A percentile compares a stretch with the other conserved stretches of the same genome.
Evolutionary conservation across 1,140 invertebrate species (phyloP).

Genomic region (Zaprionus ornatus): DNA sequence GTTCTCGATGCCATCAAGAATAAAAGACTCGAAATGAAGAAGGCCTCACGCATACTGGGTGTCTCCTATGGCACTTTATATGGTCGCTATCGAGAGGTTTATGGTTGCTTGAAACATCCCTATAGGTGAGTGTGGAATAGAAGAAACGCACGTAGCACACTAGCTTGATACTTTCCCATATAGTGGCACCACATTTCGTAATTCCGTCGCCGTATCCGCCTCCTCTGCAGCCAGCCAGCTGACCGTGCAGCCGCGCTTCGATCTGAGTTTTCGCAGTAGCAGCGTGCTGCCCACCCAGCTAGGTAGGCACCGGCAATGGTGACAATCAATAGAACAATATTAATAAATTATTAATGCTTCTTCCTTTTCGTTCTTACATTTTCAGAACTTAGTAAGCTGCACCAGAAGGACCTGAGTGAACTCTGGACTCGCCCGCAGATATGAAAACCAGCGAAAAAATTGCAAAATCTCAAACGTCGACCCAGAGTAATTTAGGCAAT

Average conservation of each 20-base stretch:
- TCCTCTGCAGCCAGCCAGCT: conserved; percentile 51
- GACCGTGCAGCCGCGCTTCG: conserved; percentile 71
- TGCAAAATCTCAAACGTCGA: conserved; percentile 58
- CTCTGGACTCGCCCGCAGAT: conserved; percentile 79
- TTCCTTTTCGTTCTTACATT: neutral
- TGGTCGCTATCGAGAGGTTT: conserved; percentile 93
- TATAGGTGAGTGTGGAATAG: conserved; percentile 60
- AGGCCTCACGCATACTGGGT: conserved; percentile 93
- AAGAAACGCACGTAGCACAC: neutral
- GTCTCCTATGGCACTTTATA: conserved; percentile 95
- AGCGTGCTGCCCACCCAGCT: conserved; percentile 61
- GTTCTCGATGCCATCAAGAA: conserved; percentile 95
- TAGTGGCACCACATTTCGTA: conserved; percentile 73
- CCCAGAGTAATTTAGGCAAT: conserved; percentile 47
- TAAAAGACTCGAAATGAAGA: conserved; percentile 96
- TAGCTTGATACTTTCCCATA: neutral
- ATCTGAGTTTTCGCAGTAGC: conserved; percentile 68
- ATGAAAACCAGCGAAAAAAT: conserved; percentile 59
- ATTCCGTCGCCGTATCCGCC: conserved; percentile 57
- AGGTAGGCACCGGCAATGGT: conserved; percentile 44
- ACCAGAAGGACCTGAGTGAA: conserved; percentile 75
- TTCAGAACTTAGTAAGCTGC: conserved; percentile 75
- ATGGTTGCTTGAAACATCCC: conserved; percentile 91
- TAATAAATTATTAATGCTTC: conserved; percentile 19
- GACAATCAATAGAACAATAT: neutral